Base-by-base conservation (phyloP, 1,140 invertebrate genomes). In the Asbolus verrucosus region DNA sequence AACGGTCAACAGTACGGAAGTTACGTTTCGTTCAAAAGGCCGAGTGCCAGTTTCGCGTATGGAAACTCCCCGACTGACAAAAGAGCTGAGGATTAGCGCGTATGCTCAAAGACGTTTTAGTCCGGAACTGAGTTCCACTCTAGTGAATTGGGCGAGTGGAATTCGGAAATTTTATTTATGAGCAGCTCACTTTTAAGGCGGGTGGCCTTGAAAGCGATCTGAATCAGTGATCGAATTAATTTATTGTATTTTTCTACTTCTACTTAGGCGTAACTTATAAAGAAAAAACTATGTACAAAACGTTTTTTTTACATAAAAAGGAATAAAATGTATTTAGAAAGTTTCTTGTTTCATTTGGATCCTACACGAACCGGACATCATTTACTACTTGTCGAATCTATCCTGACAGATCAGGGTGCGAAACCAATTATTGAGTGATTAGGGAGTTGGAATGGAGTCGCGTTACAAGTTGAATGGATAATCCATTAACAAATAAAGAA, bases 1-100 rank as follows among this genome's bases (percentile, higher is more conserved):
- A 67, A 67, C 31, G 70, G 70, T 21, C 61, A 73, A 36, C 65
- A 72, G 33, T 73, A 74, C 43, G 75, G 75, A 16, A 76, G 73
- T 72, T 76, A 73, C 43, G 75, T 76, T 24, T 71, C 70, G 21
- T 76, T 74, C 50, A 65, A 72, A 61, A 70, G 68, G 18, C 68
- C 73, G 6, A 67, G 63, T 38, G 41, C 70, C 11, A 74, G 68
- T 68, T 74, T 66, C 27, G 39, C 41, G 14, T 75, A 70, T 21
- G 71, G 71, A 4, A 69, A 75, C 13, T 36, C 71, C 21, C 18
- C 41, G 8, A 46, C 15, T 46, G 41, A 46, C 41, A 46, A 54
- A 54, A 21, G 21, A 50, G n/a, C 16, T n/a, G 16, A 50, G 18
- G 43, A 54, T 54, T 54, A 54, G 46, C 27, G 46, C 14, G 46